Conservation (phyloP, 1,140 invertebrate genomes). For the Solenopsis fugax region DNA sequence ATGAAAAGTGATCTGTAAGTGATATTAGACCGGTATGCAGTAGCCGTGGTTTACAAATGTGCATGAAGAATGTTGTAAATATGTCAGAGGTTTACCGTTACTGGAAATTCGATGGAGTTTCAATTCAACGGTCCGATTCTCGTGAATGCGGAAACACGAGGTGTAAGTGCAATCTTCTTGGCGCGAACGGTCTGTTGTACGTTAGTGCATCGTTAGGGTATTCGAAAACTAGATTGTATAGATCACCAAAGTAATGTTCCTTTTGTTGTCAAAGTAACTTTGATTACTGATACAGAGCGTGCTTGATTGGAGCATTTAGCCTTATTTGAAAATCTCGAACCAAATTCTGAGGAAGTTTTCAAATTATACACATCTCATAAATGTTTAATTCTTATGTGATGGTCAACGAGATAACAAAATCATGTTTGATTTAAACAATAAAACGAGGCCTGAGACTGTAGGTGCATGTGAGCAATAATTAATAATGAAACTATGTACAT, state of each 20-base stretch:
- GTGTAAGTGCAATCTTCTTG: conserved; percentile 68
- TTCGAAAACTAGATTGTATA: neutral
- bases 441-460: conserved; percentile 46
- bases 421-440: neutral
- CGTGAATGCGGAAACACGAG: conserved; percentile 27
- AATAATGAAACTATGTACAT: conserved; percentile 66
- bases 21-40: conserved; percentile 48
- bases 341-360: neutral
- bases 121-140: conserved; percentile 14
- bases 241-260: conserved; percentile 29
- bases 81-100: conserved; percentile 27
- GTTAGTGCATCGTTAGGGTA: conserved; percentile 21
- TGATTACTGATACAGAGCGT: neutral
- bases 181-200: conserved; percentile 32
- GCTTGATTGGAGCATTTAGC: neutral
- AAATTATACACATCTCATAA: neutral
- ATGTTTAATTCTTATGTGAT: conserved; percentile 22
- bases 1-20: conserved; percentile 39
- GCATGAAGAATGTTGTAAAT: conserved; percentile 37
- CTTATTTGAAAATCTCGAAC: conserved; percentile 9
- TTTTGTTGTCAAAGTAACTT: conserved; percentile 39
- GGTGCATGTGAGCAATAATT: conserved; percentile 72
- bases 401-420: neutral
- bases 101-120: conserved; percentile 18
- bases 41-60: conserved; percentile 34